A percentile compares a stretch with the other conserved stretches of the same genome.
Conservation (phyloP, 2,888 invertebrate genomes). For the Protodeltote pygarga region DNA sequence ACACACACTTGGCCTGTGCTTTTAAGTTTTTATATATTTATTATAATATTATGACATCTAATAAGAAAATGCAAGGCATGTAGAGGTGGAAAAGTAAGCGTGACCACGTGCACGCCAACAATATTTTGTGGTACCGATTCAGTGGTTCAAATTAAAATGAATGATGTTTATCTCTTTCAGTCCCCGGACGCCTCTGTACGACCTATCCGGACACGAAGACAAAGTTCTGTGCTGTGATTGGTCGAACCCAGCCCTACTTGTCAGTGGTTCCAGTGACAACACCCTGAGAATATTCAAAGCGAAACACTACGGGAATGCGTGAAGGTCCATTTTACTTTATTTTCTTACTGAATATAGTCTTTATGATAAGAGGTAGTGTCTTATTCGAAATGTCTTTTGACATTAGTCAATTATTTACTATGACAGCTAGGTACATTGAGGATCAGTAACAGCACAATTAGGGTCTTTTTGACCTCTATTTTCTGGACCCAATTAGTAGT, state of each 20-base stretch:
- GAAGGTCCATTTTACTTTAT: conserved; percentile 30
- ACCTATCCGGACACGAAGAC: conserved; percentile 97
- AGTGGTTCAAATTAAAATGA: not conserved
- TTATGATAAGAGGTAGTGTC: conserved; percentile 28
- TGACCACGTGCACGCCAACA: no score
- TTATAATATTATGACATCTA: no score
- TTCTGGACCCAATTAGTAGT: no score
- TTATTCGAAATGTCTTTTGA: conserved; percentile 29
- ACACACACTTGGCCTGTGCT: no score
- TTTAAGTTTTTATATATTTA: no score
- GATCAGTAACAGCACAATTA: no score
- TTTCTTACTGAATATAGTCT: conserved; percentile 29
- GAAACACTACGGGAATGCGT: conserved; percentile 72
- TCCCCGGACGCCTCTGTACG: conserved; percentile 96
- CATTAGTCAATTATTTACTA: conserved; percentile 18
- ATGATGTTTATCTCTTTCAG: conserved; percentile 81
- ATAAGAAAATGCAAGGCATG: no score
- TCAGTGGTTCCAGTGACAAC: conserved; percentile 98
- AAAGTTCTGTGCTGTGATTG: conserved; percentile 97
- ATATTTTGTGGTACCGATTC: no score
- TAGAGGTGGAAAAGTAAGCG: no score
- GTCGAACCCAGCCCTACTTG: conserved; percentile 94
- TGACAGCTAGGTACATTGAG: no score
- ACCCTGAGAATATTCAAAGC: conserved; percentile 95
- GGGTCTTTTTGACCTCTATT: no score